phyloP scores from a whole-genome alignment of 2,888 invertebrate genomes.

The Idaea straminata region DNA sequence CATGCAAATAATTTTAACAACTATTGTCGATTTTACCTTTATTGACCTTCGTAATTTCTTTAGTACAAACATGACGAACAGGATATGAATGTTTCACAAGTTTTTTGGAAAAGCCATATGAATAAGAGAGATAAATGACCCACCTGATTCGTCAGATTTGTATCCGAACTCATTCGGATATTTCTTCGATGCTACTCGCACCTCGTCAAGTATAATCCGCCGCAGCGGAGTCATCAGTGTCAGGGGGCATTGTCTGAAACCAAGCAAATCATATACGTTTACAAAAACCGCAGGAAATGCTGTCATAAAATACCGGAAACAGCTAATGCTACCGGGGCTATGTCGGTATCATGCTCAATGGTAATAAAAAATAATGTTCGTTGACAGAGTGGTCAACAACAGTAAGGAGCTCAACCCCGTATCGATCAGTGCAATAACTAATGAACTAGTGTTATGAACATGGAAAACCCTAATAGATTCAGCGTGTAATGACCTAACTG shows the following conservation, averaged over 20 bases:
- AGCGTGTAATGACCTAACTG: neutral
- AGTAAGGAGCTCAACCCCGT: neutral
- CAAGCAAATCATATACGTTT: constrained; percentile 15
- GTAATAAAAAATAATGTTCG: constrained; percentile 25
- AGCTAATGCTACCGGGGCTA: constrained; percentile 18
- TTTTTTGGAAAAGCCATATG: neutral
- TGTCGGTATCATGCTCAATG: constrained; percentile 18
- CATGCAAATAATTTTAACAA: neutral
- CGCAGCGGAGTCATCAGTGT: constrained; percentile 84
- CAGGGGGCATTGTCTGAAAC: constrained; percentile 85
- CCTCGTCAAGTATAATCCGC: constrained; percentile 84
- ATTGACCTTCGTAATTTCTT: neutral
- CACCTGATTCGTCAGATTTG: constrained; percentile 82
- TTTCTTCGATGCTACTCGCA: constrained; percentile 82
- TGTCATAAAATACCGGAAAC: constrained; percentile 8
- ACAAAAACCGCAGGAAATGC: constrained; percentile 10
- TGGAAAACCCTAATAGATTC: neutral
- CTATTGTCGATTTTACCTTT: neutral
- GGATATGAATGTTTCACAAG: neutral
- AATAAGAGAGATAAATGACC: constrained; percentile 24
- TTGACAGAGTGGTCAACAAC: constrained; percentile 14
- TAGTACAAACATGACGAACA: neutral
- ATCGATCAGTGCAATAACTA: neutral
- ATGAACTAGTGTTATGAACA: neutral
- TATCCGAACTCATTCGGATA: constrained; percentile 83